These are phyloP conservation scores for Elegia similella DNA, from an alignment of 2,888 invertebrate genomes.

Conservation along the genomic window DNA sequence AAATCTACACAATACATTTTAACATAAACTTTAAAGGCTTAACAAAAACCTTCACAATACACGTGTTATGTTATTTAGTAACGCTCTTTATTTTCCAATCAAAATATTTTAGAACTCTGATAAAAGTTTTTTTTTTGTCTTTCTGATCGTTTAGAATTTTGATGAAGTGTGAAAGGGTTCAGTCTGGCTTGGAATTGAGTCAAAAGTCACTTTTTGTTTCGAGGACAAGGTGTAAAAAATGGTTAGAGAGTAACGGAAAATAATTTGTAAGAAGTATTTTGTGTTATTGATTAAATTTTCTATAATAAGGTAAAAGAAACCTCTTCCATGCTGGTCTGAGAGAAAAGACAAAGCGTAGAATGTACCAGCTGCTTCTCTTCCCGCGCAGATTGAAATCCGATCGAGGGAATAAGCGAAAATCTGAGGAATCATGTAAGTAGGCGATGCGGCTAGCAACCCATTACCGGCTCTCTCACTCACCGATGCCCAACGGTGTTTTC, in stretches of 20 bases:
- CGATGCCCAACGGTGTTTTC: no score
- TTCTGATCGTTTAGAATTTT: slow-evolving; percentile 58
- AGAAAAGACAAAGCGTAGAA: no score
- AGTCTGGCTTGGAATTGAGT: slow-evolving; percentile 59
- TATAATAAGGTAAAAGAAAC: no score
- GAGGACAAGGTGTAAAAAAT: slow-evolving; percentile 28
- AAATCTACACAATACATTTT: not conserved
- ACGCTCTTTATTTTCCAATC: slow-evolving; percentile 79
- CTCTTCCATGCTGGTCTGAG: no score
- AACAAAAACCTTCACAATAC: slow-evolving; percentile 12
- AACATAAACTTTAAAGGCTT: not conserved
- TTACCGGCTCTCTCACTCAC: no score
- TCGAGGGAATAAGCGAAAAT: no score
- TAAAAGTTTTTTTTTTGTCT: slow-evolving; percentile 52
- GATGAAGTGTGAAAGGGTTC: slow-evolving; percentile 75
- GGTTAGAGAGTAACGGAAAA: slow-evolving; percentile 12
- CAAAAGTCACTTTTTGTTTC: slow-evolving; percentile 51
- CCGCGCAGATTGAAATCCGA: no score
- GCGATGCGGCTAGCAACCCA: no score
- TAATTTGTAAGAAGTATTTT: not conserved
- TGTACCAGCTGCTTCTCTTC: no score
- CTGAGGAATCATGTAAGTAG: no score
- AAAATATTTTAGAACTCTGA: slow-evolving; percentile 71
- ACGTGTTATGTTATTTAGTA: slow-evolving; percentile 56
- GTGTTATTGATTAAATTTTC: no score